A percentile compares a stretch with the other conserved stretches of the same genome.
Evolutionary conservation across 2,888 invertebrate genomes (phyloP).

Genomic region (Tridacna gigas): DNA sequence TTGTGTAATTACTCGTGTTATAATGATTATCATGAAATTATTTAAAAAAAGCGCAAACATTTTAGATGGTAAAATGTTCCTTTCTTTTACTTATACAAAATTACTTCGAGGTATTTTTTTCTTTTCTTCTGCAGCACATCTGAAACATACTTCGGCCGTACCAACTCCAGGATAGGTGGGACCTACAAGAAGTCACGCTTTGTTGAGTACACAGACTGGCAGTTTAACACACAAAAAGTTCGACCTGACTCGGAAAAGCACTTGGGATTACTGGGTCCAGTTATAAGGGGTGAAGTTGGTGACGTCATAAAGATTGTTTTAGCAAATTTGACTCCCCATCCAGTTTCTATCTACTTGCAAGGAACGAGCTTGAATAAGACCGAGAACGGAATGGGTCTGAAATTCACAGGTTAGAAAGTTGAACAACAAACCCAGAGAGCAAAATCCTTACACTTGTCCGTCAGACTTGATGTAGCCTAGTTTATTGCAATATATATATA

Average conservation of each 20-base stretch:
- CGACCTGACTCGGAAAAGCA: conserved; percentile 50
- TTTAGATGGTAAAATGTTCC: no score
- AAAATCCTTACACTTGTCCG: no score
- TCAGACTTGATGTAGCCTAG: no score
- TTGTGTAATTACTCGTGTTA: no score
- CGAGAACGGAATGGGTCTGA: conserved; percentile 57
- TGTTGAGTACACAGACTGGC: conserved; percentile 63
- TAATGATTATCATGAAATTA: no score
- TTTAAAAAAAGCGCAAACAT: no score
- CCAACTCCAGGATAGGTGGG: conserved; percentile 62
- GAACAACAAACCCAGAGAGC: no score
- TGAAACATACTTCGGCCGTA: conserved; percentile 49
- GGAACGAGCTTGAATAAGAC: conserved; percentile 65
- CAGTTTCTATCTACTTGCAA: conserved; percentile 70
- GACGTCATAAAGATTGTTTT: conserved; percentile 67
- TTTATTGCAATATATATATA: no score
- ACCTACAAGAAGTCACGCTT: conserved; percentile 69
- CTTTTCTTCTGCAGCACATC: conserved; percentile 57
- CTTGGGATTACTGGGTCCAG: conserved; percentile 73
- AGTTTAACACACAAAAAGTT: conserved; percentile 49
- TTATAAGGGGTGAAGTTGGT: conserved; percentile 72
- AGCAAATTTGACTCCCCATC: conserved; percentile 66
- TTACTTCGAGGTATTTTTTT: no score
- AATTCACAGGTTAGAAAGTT: conserved; percentile 10
- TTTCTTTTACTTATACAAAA: no score